phyloP scores from a whole-genome alignment of 2,888 invertebrate genomes.

The Zhuqinia jingwanae region DNA sequence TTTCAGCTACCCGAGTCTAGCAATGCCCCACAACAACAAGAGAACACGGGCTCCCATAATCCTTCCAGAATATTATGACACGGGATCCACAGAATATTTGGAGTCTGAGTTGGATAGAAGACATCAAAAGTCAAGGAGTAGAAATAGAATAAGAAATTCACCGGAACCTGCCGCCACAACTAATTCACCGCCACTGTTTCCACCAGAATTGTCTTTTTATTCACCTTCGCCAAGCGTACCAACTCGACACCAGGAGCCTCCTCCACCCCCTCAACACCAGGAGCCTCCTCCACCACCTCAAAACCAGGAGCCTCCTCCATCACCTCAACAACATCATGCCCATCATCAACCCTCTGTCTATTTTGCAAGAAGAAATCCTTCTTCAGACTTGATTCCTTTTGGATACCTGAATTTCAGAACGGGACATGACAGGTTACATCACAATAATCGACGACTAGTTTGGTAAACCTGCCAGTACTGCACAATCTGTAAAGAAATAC shows the following conservation, averaged over 20 bases:
- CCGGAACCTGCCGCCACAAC: constrained; percentile 11
- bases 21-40: background rate
- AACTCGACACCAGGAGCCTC: too few species aligned
- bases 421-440: constrained; percentile 49
- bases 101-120: constrained; percentile 59
- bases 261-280: constrained; percentile 9
- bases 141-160: constrained; percentile 39
- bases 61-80: constrained; percentile 48
- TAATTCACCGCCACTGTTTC: constrained; percentile 37
- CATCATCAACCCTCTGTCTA: constrained; percentile 42
- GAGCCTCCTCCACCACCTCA: background rate
- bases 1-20: background rate
- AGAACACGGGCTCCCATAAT: background rate
- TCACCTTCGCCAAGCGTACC: too few species aligned
- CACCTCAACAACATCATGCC: background rate
- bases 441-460: constrained; percentile 47
- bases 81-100: constrained; percentile 47
- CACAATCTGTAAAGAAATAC: too few species aligned
- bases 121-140: constrained; percentile 56
- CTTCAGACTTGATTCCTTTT: constrained; percentile 45
- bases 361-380: constrained; percentile 40
- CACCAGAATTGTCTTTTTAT: constrained; percentile 44
- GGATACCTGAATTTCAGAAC: constrained; percentile 58
- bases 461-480: too few species aligned
- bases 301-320: background rate